Base-by-base conservation (phyloP, 2,113 vertebrate genomes). In the Chelonoidis abingdonii region DNA sequence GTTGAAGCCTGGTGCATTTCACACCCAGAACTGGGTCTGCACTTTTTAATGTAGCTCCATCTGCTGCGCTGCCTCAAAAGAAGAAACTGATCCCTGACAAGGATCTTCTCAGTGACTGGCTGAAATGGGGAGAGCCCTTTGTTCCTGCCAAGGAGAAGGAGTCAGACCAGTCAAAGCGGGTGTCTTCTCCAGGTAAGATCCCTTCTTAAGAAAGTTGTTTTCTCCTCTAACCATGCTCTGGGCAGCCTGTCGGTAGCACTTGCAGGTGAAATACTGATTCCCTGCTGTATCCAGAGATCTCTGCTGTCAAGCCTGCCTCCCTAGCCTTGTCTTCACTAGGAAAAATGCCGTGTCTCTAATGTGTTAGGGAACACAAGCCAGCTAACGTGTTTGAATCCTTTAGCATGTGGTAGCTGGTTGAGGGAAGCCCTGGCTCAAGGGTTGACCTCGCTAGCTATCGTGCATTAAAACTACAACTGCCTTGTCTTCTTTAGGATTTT, bases 71-170 rank as follows among this genome's bases (percentile, higher is more conserved):
- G 24, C 69, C 86, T 53, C 29, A 8, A 0, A 98, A 94, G 93
- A 98, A 97, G 91, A 85, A 91, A 83, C 90, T 98, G 87, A 86
- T 96, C 13, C 94, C 95, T 38, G 94, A 89, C 50, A 76, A 93
- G n/a, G 97, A 97, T 85, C 76, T 97, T 87, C 44, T 84, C 38
- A 92, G 0, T 44, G 94, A 92, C 80, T 98, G 94, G 95, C 94
- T 94, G 84, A 83, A 50, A 38, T 96, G 96, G 95, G 85, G 96
- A 88, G 92, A 97, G 57, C 49, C 79, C 85, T 35, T 14, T 14
- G 31, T 5, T 9, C 86, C 89, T 80, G 47, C n/a, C 27, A 96
- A 95, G 88, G 91, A 92, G 38, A 44, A 89, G 56, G 79, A 94
- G 11, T 83, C 80, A 87, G 92, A 35, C 3, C 90, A 89, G 5